These are phyloP conservation scores for Cryptotermes secundus DNA, from an alignment of 1,140 invertebrate species.

Conservation along the genomic window DNA sequence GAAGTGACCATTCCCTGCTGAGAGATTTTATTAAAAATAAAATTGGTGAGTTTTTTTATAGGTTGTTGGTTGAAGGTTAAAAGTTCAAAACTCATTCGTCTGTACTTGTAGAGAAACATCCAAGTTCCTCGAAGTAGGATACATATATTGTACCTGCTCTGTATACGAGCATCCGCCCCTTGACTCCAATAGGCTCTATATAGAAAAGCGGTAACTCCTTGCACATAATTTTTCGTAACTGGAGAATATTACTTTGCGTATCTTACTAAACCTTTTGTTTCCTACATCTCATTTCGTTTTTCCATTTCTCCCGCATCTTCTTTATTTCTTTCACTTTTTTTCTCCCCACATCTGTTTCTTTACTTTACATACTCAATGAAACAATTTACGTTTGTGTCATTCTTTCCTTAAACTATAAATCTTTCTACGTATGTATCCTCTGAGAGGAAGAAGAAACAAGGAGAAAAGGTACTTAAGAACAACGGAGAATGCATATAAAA, in stretches of 20 bases:
- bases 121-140: background rate
- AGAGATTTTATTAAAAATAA: background rate
- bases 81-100: constrained; percentile 4
- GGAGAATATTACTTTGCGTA: background rate
- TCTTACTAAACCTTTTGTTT: background rate
- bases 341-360: too few species aligned
- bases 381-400: background rate
- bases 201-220: background rate
- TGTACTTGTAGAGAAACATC: background rate
- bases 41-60: background rate
- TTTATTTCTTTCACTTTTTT: background rate
- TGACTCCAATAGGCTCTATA: background rate
- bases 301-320: background rate
- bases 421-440: background rate
- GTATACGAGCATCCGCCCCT: background rate
- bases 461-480: background rate
- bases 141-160: background rate
- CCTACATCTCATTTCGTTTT: background rate
- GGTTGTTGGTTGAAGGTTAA: background rate
- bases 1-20: background rate
- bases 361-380: background rate
- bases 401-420: background rate
- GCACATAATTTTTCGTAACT: background rate
- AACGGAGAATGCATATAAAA: background rate
- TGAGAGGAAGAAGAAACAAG: background rate